These are phyloP conservation scores for Asbolus verrucosus DNA, from an alignment of 1,140 invertebrate species.

Conservation along the genomic window DNA sequence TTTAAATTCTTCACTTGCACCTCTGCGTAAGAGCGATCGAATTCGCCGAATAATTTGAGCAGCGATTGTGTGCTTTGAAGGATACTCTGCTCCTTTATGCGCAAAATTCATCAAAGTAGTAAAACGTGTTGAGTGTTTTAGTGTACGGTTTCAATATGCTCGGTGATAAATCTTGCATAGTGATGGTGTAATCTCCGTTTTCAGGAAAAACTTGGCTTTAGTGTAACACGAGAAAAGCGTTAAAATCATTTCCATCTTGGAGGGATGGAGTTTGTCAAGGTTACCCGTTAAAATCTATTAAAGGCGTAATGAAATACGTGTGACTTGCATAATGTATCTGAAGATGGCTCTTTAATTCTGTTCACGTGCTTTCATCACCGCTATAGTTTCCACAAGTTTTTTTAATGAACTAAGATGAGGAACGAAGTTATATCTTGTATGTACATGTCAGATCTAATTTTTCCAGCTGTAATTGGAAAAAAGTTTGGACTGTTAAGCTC, in stretches of 20 bases:
- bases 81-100: conserved; percentile 5
- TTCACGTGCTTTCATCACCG: background rate
- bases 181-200: conserved; percentile 6
- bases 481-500: too few species aligned
- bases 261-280: background rate
- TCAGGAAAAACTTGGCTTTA: background rate
- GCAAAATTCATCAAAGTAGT: conserved; percentile 18
- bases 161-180: conserved; percentile 20
- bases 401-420: too few species aligned
- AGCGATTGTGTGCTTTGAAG: background rate
- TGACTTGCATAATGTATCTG: background rate
- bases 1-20: too few species aligned
- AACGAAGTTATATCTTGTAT: too few species aligned
- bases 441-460: too few species aligned
- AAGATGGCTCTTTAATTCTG: background rate
- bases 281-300: background rate
- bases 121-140: conserved; percentile 28
- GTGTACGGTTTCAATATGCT: conserved; percentile 1
- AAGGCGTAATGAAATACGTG: background rate
- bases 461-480: too few species aligned
- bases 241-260: background rate
- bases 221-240: background rate
- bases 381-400: too few species aligned
- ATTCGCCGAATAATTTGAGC: too few species aligned
- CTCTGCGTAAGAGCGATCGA: too few species aligned